phyloP scores from a whole-genome alignment of 1,140 invertebrate genomes.

The Neuroterus valhalla region DNA sequence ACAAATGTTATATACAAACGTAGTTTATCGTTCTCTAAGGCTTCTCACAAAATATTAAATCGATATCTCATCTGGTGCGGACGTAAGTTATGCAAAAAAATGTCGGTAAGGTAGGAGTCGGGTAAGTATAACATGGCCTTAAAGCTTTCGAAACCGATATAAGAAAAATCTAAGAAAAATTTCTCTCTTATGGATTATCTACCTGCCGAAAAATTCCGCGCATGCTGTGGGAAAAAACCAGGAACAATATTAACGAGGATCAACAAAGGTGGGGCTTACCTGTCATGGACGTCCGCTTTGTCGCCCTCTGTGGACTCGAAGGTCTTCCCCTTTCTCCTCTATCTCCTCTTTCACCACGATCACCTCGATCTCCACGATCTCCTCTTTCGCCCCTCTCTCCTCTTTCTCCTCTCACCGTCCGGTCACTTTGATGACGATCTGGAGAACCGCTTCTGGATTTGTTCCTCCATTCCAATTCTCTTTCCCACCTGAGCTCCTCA shows the following conservation, averaged over 20 bases:
- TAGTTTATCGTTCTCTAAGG: too few species aligned
- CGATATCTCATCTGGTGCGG: too few species aligned
- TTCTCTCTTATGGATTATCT: background rate
- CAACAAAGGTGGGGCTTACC: slow-evolving; percentile 37
- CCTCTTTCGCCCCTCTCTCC: slow-evolving; percentile 16
- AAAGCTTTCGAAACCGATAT: too few species aligned
- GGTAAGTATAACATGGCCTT: too few species aligned
- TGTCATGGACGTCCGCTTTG: slow-evolving; percentile 49
- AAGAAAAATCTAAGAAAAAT: too few species aligned
- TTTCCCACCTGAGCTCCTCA: slow-evolving; percentile 73
- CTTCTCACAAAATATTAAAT: too few species aligned
- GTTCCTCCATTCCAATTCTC: slow-evolving; percentile 74
- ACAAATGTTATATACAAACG: too few species aligned
- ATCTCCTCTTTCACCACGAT: slow-evolving; percentile 65
- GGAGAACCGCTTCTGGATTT: slow-evolving; percentile 71
- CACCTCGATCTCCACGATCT: slow-evolving; percentile 52
- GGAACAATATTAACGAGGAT: background rate
- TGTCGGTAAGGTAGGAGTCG: too few species aligned
- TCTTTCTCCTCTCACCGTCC: slow-evolving; percentile 34
- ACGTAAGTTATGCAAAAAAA: too few species aligned
- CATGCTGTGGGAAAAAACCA: background rate
- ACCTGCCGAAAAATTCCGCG: background rate
- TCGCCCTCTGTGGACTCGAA: slow-evolving; percentile 65
- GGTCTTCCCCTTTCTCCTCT: slow-evolving; percentile 51
- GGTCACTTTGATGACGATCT: slow-evolving; percentile 64